phyloP scores from a whole-genome alignment of 2,888 invertebrate species.

The Opisthograptis luteolata region DNA sequence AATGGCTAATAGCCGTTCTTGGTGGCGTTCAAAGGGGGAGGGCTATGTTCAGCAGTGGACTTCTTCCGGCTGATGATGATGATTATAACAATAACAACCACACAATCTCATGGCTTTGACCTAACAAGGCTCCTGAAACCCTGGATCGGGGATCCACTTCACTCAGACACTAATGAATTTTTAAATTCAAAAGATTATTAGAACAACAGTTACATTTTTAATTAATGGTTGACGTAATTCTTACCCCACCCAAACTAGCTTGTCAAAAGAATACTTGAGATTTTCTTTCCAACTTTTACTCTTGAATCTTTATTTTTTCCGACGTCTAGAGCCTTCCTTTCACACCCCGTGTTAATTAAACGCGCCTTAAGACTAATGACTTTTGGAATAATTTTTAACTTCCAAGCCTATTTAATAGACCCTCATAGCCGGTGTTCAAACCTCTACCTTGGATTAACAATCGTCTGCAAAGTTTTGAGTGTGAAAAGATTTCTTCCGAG shows the following conservation, averaged over 20 bases:
- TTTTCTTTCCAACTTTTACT: slow-evolving; percentile 40
- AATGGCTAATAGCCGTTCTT: too few relatives aligned
- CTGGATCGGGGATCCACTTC: too few relatives aligned
- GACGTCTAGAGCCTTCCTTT: slow-evolving; percentile 41
- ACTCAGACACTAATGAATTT: too few relatives aligned
- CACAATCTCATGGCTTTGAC: too few relatives aligned
- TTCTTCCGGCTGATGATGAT: too few relatives aligned
- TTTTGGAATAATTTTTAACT: slow-evolving; percentile 61
- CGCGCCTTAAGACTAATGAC: slow-evolving; percentile 70
- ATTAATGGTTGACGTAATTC: neutral
- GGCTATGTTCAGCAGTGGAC: too few relatives aligned
- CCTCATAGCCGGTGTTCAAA: slow-evolving; percentile 48
- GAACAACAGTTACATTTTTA: too few relatives aligned
- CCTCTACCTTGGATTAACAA: slow-evolving; percentile 58
- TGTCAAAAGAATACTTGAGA: slow-evolving; percentile 11
- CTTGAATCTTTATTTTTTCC: slow-evolving; percentile 45
- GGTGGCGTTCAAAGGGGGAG: too few relatives aligned
- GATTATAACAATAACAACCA: too few relatives aligned
- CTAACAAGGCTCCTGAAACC: too few relatives aligned
- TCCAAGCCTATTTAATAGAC: slow-evolving; percentile 35
- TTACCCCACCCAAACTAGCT: neutral
- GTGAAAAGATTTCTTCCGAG: slow-evolving; percentile 38
- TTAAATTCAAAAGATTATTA: too few relatives aligned
- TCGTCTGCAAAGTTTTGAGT: slow-evolving; percentile 70
- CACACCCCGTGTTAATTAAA: slow-evolving; percentile 65